phyloP scores from a whole-genome alignment of 2,888 invertebrate genomes.

The Drosophila mercatorum region DNA sequence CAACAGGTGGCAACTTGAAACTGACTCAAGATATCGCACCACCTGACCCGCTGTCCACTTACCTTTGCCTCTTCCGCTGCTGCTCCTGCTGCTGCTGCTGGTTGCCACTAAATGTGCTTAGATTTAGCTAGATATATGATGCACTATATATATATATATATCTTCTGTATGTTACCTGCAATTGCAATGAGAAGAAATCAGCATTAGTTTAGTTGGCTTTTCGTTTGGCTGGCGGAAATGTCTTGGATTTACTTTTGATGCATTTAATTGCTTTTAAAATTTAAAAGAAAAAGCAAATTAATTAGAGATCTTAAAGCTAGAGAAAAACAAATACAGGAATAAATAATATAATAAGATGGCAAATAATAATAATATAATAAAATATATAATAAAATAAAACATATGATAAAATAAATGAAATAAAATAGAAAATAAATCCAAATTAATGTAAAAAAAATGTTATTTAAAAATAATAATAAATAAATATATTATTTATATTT shows the following conservation, averaged over 20 bases:
- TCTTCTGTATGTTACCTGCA: slow-evolving; percentile 44
- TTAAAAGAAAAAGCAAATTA: background rate
- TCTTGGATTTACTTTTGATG: background rate
- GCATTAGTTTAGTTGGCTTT: slow-evolving; percentile 3
- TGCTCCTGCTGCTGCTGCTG: background rate
- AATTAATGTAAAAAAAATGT: too few relatives aligned
- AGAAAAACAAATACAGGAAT: too few relatives aligned
- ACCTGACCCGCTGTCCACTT: slow-evolving; percentile 54
- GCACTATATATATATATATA: background rate
- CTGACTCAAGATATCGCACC: slow-evolving; percentile 41
- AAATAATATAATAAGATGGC: background rate
- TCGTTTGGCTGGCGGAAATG: background rate
- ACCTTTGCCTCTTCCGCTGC: slow-evolving; percentile 29
- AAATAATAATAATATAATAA: too few relatives aligned
- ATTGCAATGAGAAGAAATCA: slow-evolving; percentile 17
- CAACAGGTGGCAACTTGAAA: slow-evolving; percentile 67
- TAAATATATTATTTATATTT: too few relatives aligned
- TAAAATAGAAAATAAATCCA: background rate
- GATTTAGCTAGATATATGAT: slow-evolving; percentile 5
- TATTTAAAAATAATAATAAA: too few relatives aligned
- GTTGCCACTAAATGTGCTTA: slow-evolving; percentile 31
- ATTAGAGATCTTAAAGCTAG: background rate
- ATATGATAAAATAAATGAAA: too few relatives aligned
- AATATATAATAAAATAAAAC: too few relatives aligned
- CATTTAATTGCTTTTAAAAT: background rate